Base-by-base conservation (phyloP, 2,797 vertebrate genomes). In the Rhinichthys osculus region DNA sequence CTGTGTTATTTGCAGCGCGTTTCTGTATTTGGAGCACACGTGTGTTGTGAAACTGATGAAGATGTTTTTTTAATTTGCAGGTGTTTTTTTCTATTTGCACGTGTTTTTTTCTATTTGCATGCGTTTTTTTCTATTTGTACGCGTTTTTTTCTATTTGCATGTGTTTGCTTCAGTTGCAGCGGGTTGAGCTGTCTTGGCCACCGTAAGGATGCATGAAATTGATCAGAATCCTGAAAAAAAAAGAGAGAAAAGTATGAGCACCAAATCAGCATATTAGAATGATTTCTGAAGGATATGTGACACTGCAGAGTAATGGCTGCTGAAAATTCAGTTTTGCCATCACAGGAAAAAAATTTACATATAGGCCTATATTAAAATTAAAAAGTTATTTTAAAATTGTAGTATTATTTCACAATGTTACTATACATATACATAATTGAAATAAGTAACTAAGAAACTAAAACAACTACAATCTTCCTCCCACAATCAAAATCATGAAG, bases 401-500 rank as follows among this genome's bases (percentile, higher is more conserved):
- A 44, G 14, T 44, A 44, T 16, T 27, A 44, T 44, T 8, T 72
- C 13, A 44, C 23, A 72, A 72, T 44, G 6, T 33, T 14, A 62
- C n/a, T 14, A 27, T 27, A 27, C n/a, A 38, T 5, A 59, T n/a
- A 10, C 23, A 62, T 27, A 27, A 27, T 62, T 62, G 11, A 14
- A 14, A 47, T 14, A 10, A 64, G 13, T 14, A 30, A 62, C 59
- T 14, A 14, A 64, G 59, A 30, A 64, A 64, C 62, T 27, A 30
- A 64, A 64, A 62, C 10, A 27, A 30, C 27, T 14, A 42, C 21
- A 71, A n/a, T 27, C 50, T 50, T 54, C n/a, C 76, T 74, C 33
- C 38, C 52, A 59, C 83, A 86, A 77, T 84, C 40, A 74, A 82
- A 88, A 30, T 76, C 80, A 86, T 86, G 76, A 69, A 62, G 38